These are phyloP conservation scores for Oreochromis tanganicae DNA, from an alignment of 2,113 vertebrate genomes.

Conservation along the genomic window DNA sequence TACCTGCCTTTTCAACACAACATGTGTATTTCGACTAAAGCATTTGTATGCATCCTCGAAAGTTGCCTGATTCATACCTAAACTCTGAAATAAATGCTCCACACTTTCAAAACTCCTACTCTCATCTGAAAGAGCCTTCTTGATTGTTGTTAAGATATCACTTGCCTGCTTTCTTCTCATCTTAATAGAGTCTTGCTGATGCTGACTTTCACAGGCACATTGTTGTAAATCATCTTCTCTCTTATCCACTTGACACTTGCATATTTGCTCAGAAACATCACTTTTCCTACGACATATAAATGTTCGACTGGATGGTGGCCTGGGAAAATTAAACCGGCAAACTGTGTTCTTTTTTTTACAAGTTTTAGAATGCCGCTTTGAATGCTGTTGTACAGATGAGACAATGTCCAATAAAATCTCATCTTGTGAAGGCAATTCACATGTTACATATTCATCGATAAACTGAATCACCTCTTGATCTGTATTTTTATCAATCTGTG, in stretches of 20 bases:
- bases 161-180: background rate
- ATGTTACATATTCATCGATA: rapidly evolving
- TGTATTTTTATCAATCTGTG: background rate
- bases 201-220: background rate
- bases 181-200: background rate
- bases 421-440: background rate
- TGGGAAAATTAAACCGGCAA: too few species aligned
- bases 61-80: background rate
- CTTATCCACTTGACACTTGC: rapidly evolving
- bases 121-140: rapidly evolving
- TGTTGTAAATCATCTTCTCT: background rate
- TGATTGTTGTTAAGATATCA: background rate
- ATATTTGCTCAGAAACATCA: rapidly evolving
- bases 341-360: background rate
- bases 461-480: background rate
- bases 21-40: background rate
- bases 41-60: background rate
- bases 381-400: background rate
- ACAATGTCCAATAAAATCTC: rapidly evolving
- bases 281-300: background rate
- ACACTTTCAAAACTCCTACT: background rate
- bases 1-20: background rate
- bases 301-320: too few species aligned
- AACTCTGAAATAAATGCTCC: background rate
- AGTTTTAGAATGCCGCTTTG: background rate